phyloP scores from a whole-genome alignment of 2,888 invertebrate genomes.

The Cheilosia urbana region DNA sequence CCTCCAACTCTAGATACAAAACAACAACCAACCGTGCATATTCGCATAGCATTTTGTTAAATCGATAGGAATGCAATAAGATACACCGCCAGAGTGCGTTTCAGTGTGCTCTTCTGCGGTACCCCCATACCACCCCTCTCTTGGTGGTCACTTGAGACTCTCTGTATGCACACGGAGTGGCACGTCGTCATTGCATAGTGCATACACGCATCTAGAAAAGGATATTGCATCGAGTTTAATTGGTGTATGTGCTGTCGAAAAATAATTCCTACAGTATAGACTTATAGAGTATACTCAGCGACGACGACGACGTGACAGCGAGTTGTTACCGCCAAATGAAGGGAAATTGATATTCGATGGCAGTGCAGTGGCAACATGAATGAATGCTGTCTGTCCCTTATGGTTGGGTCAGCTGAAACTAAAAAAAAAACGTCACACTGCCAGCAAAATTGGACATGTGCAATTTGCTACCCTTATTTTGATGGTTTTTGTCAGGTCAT shows the following conservation, averaged over 20 bases:
- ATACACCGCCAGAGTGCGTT: slow-evolving; percentile 65
- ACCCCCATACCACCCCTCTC: slow-evolving; percentile 30
- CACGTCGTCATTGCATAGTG: slow-evolving; percentile 38
- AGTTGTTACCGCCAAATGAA: slow-evolving; percentile 13
- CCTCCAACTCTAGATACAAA: slow-evolving; percentile 36
- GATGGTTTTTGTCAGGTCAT: slow-evolving; percentile 48
- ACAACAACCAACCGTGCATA: slow-evolving; percentile 48
- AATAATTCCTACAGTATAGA: slow-evolving; percentile 5
- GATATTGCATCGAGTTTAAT: slow-evolving; percentile 56
- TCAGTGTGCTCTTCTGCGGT: slow-evolving; percentile 12
- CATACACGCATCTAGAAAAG: slow-evolving; percentile 46
- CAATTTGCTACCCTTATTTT: slow-evolving; percentile 64
- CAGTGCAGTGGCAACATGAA: slow-evolving; percentile 19
- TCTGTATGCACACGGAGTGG: slow-evolving; percentile 36
- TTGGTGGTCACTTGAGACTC: slow-evolving; percentile 70
- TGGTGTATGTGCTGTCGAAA: slow-evolving; percentile 32
- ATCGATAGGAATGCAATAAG: slow-evolving; percentile 72
- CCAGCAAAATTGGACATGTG: slow-evolving; percentile 49
- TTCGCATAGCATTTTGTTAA: slow-evolving; percentile 64
- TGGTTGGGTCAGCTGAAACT: slow-evolving; percentile 26
- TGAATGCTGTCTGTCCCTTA: slow-evolving; percentile 20
- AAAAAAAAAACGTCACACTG: not conserved
- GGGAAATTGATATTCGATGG: slow-evolving; percentile 62
- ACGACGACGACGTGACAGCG: not conserved
- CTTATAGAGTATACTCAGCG: not conserved